These are phyloP conservation scores for Podarcis cretensis DNA, from an alignment of 2,113 vertebrate genomes.

Conservation along the genomic window DNA sequence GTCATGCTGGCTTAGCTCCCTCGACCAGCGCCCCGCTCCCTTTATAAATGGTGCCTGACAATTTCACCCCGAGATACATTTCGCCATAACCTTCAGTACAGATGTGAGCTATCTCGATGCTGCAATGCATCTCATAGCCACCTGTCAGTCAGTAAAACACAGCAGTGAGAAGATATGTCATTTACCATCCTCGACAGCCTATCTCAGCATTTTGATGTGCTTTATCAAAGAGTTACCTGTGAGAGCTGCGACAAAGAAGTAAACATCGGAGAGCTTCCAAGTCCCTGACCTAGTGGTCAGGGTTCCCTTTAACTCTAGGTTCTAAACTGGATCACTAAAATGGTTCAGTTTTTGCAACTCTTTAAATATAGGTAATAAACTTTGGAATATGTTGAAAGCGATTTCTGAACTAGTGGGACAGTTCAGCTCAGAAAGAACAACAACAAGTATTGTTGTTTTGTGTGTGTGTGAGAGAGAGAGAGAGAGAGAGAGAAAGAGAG, in stretches of 20 bases:
- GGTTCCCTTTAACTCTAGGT: no score
- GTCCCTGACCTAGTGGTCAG: no score
- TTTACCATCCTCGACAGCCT: neutral
- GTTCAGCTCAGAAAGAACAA: neutral
- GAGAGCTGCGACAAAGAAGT: neutral
- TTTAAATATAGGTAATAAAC: neutral
- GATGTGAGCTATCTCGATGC: neutral
- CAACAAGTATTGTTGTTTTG: neutral
- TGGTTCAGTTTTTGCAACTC: neutral
- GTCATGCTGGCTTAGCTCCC: constrained; percentile 7
- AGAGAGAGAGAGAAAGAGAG: no score
- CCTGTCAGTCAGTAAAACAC: neutral
- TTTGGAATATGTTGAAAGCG: neutral
- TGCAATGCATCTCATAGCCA: neutral
- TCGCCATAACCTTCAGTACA: neutral
- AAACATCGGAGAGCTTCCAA: neutral
- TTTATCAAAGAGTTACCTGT: neutral
- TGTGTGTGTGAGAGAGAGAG: neutral
- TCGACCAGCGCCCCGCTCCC: neutral
- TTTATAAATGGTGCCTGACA: constrained; percentile 7
- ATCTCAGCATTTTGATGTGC: neutral
- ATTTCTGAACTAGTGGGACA: neutral
- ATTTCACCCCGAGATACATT: neutral
- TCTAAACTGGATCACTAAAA: neutral
- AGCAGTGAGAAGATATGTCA: neutral